phyloP scores from a whole-genome alignment of 2,797 vertebrate genomes.

The Neostethus bicornis region DNA sequence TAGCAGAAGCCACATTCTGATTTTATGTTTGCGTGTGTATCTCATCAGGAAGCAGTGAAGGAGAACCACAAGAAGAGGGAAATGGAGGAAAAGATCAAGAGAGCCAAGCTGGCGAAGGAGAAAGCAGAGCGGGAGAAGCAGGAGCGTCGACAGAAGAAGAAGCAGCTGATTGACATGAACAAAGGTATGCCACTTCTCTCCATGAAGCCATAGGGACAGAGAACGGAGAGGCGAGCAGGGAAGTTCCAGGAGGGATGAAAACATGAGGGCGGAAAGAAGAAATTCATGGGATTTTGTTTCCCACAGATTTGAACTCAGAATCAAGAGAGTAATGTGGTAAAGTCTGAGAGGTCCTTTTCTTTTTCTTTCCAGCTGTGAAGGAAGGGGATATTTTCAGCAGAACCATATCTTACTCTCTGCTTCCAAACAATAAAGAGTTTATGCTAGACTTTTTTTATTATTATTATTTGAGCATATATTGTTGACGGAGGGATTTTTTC shows the following conservation, averaged over 20 bases:
- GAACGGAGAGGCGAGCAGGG: constrained; percentile 40
- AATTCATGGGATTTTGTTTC: constrained; percentile 55
- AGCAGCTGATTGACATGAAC: constrained; percentile 98
- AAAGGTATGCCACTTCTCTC: constrained; percentile 86
- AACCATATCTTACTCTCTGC: constrained; percentile 12
- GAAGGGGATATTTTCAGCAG: constrained; percentile 35
- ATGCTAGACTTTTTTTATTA: constrained; percentile 32
- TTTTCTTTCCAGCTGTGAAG: constrained; percentile 39
- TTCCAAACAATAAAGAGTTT: constrained; percentile 49
- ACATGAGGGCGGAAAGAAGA: constrained; percentile 23
- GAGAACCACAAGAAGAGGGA: constrained; percentile 97
- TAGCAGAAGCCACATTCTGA: constrained; percentile 54
- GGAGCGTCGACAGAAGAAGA: constrained; percentile 96
- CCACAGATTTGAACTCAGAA: constrained; percentile 55
- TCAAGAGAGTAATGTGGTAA: constrained; percentile 43
- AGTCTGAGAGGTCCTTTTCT: constrained; percentile 33
- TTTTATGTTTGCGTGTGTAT: constrained; percentile 45
- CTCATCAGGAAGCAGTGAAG: constrained; percentile 91
- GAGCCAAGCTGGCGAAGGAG: constrained; percentile 96
- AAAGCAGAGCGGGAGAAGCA: constrained; percentile 94
- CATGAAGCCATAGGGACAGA: constrained; percentile 40
- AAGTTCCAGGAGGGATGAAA: constrained; percentile 39
- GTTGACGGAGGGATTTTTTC: constrained; percentile 8
- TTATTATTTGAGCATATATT: constrained; percentile 13
- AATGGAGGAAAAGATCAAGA: constrained; percentile 95